phyloP scores from a whole-genome alignment of 2,888 invertebrate species.

The Tridacna gigas region DNA sequence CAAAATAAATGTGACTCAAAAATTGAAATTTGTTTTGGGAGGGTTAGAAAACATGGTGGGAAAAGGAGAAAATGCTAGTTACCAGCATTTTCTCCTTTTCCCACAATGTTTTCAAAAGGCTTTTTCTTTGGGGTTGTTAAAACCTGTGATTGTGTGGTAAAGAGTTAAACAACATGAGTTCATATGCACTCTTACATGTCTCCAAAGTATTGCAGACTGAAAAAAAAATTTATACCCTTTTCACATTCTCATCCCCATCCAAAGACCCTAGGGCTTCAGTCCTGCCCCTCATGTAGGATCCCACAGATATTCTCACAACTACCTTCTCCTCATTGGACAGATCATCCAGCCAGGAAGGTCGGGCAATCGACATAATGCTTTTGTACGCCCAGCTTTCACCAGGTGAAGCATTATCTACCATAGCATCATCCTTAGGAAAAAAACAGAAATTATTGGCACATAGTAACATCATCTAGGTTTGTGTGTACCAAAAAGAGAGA shows the following conservation, averaged over 20 bases:
- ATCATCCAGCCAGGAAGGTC: slow-evolving; percentile 63
- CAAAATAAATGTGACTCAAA: too few relatives aligned
- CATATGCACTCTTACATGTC: too few relatives aligned
- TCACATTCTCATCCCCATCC: slow-evolving; percentile 62
- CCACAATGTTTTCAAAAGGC: not conserved
- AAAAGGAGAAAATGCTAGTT: not conserved
- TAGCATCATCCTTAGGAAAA: slow-evolving; percentile 53
- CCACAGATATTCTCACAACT: slow-evolving; percentile 75
- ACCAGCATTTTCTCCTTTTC: not conserved
- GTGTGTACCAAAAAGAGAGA: too few relatives aligned
- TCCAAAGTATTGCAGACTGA: too few relatives aligned
- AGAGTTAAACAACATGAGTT: not conserved
- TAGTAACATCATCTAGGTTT: too few relatives aligned
- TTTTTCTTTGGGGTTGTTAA: not conserved
- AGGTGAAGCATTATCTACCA: slow-evolving; percentile 37
- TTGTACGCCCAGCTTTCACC: slow-evolving; percentile 63
- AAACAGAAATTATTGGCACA: not conserved
- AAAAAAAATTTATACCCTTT: not conserved
- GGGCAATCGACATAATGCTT: slow-evolving; percentile 66
- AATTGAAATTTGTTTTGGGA: too few relatives aligned
- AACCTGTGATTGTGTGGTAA: not conserved
- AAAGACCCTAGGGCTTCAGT: slow-evolving; percentile 78
- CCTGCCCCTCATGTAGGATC: slow-evolving; percentile 75
- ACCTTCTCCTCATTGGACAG: slow-evolving; percentile 55
- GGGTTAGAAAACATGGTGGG: not conserved